Conservation (phyloP, 2,888 invertebrate genomes). For the Ctena decussata region DNA sequence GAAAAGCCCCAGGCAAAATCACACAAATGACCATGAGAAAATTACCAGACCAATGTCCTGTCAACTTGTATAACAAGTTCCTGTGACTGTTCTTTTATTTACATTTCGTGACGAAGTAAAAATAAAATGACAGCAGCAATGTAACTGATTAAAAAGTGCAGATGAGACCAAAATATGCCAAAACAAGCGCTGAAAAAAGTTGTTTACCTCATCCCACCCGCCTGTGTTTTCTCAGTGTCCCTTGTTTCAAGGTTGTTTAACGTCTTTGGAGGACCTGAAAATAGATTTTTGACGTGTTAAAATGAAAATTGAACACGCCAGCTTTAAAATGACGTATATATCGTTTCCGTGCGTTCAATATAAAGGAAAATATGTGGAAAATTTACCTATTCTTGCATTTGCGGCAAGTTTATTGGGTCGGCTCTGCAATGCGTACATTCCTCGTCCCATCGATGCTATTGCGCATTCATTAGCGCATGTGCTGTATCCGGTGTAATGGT, state of each 20-base stretch:
- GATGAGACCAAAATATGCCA: too few species aligned
- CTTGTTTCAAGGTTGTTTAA: conserved; percentile 80
- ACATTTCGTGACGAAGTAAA: too few species aligned
- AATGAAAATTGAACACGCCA: conserved; percentile 19
- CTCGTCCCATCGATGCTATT: conserved; percentile 68
- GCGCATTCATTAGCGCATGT: conserved; percentile 55
- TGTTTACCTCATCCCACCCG: conserved; percentile 72
- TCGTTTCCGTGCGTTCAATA: conserved; percentile 26
- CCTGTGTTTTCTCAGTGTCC: conserved; percentile 71
- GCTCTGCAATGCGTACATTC: conserved; percentile 82
- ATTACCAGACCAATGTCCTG: too few species aligned
- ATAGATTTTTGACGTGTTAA: conserved; percentile 33
- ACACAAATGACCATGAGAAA: too few species aligned
- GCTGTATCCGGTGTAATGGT: conserved; percentile 49
- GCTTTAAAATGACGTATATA: conserved; percentile 52
- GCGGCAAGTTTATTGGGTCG: conserved; percentile 79
- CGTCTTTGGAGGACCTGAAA: conserved; percentile 77
- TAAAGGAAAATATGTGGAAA: conserved; percentile 43
- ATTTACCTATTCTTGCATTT: conserved; percentile 79
- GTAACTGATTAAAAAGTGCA: too few species aligned
- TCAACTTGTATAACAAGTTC: too few species aligned
- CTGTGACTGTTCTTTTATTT: too few species aligned
- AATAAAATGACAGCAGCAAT: too few species aligned
- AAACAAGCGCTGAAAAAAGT: neutral
- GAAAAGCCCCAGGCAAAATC: too few species aligned